Base-by-base conservation (phyloP, 2,888 invertebrate species). In the Cantharis rufa region DNA sequence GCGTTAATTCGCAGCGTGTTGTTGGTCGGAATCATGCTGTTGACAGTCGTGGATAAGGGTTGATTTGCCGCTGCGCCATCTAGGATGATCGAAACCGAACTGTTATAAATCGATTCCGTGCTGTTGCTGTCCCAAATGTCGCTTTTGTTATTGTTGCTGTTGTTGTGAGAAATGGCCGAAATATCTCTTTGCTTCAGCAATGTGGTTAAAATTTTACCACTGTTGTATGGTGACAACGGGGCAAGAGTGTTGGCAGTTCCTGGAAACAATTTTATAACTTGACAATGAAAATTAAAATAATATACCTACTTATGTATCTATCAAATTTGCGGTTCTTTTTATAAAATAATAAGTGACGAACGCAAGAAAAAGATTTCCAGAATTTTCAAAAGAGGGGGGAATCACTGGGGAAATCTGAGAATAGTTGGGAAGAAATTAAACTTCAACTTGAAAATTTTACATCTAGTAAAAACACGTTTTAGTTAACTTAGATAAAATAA, bases 71-170 rank as follows among this genome's bases (percentile, higher is more conserved):
- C 69, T 2, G 83, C 78, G n/a, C 80, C 82, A 71, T 86, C 86
- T 78, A 85, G 79, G 10, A 86, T 89, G 9, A 90, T 85, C 0
- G 90, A 90, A n/a, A 89, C 83, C 27, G 89, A 89, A 80, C 89
- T 90, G 77, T 89, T 89, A 75, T 88, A 89, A 21, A 89, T 84
- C 0, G 89, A 88, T 84, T 89, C 84, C 80, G 85, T 81, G 84
- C 85, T 82, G 85, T 89, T 87, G 85, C 84, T 84, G 70, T 86
- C 86, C 86, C 87, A 87, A 85, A 82, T 84, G 83, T 79, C 85
- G 77, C 61, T 85, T 27, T 78, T 62, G 21, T 21, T 66, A 24
- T 75, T 72, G 15, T 71, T 75, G 13, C 77, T 78, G 62, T 27
- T 78, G 62, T 27, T 62, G 9, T 76, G 68, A 61, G 74, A 76